A percentile compares a stretch with the other conserved stretches of the same genome.
Conservation (phyloP, 2,113 vertebrate species). For the Megalops atlanticus region DNA sequence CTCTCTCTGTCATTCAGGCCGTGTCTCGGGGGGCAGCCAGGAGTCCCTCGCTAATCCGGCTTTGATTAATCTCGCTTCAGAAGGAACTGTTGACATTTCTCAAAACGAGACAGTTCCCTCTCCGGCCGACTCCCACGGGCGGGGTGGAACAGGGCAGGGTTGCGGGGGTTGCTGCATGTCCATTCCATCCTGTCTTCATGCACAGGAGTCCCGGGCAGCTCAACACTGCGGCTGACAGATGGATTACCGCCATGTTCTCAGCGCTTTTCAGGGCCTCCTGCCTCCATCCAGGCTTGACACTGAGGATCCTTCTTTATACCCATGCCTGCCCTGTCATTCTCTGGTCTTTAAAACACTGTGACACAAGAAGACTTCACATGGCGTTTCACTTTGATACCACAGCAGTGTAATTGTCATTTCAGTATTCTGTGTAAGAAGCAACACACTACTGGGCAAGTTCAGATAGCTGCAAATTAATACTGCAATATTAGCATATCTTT, state of each 20-base stretch:
- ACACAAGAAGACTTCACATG: neutral
- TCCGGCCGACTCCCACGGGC: conserved; percentile 8
- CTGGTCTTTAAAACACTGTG: neutral
- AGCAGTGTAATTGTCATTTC: neutral
- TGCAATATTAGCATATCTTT: neutral
- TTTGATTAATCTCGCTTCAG: conserved; percentile 52
- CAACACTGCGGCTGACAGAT: conserved; percentile 52
- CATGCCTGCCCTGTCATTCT: neutral
- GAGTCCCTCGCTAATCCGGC: conserved; percentile 52
- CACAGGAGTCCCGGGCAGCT: conserved; percentile 22
- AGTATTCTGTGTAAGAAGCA: neutral
- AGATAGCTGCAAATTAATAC: neutral
- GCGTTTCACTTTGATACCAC: no score
- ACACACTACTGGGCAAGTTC: neutral
- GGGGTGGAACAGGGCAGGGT: no score
- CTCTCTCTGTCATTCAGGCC: conserved; percentile 51
- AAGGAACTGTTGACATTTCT: conserved; percentile 60
- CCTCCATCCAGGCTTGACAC: no score
- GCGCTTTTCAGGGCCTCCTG: neutral
- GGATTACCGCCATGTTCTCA: conserved; percentile 25
- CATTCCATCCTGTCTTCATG: conserved; percentile 57
- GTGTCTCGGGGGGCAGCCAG: conserved; percentile 51
- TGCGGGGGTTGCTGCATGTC: conserved; percentile 41
- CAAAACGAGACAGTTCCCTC: conserved; percentile 39
- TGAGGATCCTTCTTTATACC: neutral